Percentiles rank a stretch among this genome's conserved stretches.
These are phyloP conservation scores for Lordiphosa mommai DNA, from an alignment of 1,140 invertebrate genomes.

Conservation along the genomic window DNA sequence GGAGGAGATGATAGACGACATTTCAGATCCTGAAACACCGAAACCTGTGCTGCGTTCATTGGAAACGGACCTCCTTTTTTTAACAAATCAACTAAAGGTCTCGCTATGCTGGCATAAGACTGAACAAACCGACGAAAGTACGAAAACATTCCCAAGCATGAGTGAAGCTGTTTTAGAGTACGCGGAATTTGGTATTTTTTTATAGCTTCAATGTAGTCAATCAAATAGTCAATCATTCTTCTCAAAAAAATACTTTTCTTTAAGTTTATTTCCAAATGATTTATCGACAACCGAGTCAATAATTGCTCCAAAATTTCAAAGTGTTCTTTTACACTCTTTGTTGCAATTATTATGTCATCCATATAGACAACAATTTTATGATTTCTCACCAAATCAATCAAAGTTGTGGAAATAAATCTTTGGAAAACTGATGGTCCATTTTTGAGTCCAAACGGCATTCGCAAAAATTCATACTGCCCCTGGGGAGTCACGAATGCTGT, in stretches of 20 bases:
- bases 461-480: conserved; percentile 2
- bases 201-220: background rate
- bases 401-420: background rate
- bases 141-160: too few relatives aligned
- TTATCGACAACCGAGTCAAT: background rate
- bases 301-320: too few relatives aligned
- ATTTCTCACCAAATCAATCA: conserved; percentile 1
- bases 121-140: too few relatives aligned
- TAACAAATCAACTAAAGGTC: too few relatives aligned
- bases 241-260: background rate
- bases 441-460: conserved; percentile 1
- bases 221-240: background rate
- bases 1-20: too few relatives aligned
- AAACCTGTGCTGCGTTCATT: too few relatives aligned
- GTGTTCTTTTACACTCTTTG: background rate
- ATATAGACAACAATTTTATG: background rate
- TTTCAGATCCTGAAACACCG: too few relatives aligned
- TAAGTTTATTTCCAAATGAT: too few relatives aligned
- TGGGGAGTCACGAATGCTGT: background rate
- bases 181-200: background rate
- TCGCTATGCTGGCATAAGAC: too few relatives aligned
- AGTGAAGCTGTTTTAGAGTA: too few relatives aligned
- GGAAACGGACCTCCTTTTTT: too few relatives aligned
- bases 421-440: background rate
- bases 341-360: background rate